Conservation (phyloP, 1,140 invertebrate genomes). For the Drosophila nannoptera region DNA sequence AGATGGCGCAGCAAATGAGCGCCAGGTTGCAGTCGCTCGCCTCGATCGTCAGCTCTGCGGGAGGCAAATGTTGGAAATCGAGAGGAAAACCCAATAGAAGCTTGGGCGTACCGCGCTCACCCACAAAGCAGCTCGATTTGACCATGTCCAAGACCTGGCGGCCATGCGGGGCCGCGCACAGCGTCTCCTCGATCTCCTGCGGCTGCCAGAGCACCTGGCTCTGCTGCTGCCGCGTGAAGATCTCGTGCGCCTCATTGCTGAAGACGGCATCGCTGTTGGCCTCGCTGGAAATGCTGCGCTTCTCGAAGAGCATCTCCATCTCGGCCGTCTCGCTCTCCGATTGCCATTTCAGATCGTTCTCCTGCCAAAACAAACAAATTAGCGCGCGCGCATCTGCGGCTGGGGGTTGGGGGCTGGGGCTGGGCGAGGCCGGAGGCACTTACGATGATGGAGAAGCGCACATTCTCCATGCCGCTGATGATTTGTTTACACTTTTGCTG, state of each 20-base stretch:
- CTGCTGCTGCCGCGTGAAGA: conserved; percentile 63
- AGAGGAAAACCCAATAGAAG: no score
- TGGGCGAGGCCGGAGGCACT: conserved; percentile 31
- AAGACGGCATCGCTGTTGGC: conserved; percentile 76
- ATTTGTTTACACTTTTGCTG: conserved; percentile 55
- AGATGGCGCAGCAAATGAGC: conserved; percentile 59
- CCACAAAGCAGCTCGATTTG: conserved; percentile 77
- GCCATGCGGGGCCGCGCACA: conserved; percentile 79
- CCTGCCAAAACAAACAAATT: conserved; percentile 60
- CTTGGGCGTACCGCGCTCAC: conserved; percentile 26
- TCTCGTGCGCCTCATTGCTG: conserved; percentile 74
- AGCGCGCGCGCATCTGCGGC: neutral
- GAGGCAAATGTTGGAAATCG: neutral
- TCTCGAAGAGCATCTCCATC: conserved; percentile 65
- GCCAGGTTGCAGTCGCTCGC: conserved; percentile 70
- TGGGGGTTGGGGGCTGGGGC: no score
- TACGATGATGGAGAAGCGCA: conserved; percentile 78
- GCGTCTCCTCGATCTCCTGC: conserved; percentile 76
- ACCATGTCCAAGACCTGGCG: conserved; percentile 80
- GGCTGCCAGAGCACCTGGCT: conserved; percentile 79
- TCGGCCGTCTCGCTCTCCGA: conserved; percentile 66
- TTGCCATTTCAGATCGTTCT: conserved; percentile 77
- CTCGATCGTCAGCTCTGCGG: conserved; percentile 52
- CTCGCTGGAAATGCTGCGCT: conserved; percentile 80
- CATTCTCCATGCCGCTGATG: conserved; percentile 67